Base-by-base conservation (phyloP, 2,113 vertebrate species). In the Nyctereutes procyonoides region DNA sequence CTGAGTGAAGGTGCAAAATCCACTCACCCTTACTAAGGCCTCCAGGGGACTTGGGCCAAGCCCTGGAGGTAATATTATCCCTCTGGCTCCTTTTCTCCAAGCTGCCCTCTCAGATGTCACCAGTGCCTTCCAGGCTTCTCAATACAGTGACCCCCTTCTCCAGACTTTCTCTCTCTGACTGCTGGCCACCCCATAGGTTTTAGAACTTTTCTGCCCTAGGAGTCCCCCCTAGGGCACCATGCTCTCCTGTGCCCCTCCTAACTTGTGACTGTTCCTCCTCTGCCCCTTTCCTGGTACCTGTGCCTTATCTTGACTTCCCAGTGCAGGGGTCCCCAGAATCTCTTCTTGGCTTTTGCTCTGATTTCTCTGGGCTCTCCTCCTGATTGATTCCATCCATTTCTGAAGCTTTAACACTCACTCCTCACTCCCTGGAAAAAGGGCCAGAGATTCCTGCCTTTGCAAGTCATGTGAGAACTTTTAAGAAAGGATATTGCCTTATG, bases 41-140 rank as follows among this genome's bases (percentile, higher is more conserved):
- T 93, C 24, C 24, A 71, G 38, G 48, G 53, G 16, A 8, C 73
- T 6, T 28, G 17, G 56, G 80, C 24, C 58, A 81, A 48, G 6
- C 17, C 56, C 20, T 58, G 32, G 13, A 76, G 15, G 56, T 90
- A 51, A 90, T 32, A 14, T 26, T 35, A 56, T 87, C 58, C 71
- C 8, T 32, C 32, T 88, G 73, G 74, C 35, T 92, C 74, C 67
- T 97, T 93, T 93, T 38, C 69, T 67, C 76, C 74, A 90, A 71
- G 88, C 38, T 53, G 11, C 76, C 71, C 35, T 79, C 73, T 73
- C 43, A 48, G 73, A 92, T 53, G 58, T 95, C 65, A 77, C 71
- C 48, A 43, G 30, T 62, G 88, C 48, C 62, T 93, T 26, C 82
- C 71, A 69, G 80, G 6, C 26, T 60, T 84, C 62, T 84, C 73